These are phyloP conservation scores for Salvelinus sp. DNA, from an alignment of 2,113 vertebrate genomes.

Conservation along the genomic window DNA sequence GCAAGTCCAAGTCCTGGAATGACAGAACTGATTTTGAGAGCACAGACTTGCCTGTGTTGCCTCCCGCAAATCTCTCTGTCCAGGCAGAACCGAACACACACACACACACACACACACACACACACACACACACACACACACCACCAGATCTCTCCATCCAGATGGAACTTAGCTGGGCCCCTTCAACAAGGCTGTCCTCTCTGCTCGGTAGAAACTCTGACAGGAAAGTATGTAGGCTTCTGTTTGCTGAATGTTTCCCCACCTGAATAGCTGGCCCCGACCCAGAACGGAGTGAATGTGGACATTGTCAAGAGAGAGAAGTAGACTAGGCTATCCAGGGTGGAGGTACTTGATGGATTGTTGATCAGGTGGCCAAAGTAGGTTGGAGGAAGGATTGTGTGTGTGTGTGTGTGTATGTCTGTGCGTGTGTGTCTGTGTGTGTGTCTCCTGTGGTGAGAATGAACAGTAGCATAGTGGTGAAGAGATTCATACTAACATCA, in stretches of 20 bases:
- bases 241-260: constrained; percentile 56
- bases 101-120: neutral
- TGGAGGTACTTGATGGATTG: constrained; percentile 18
- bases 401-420: neutral
- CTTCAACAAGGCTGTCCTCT: constrained; percentile 50
- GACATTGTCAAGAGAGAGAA: constrained; percentile 45
- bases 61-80: constrained; percentile 24
- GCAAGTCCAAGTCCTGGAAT: neutral
- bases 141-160: constrained; percentile 29
- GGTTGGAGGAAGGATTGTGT: neutral
- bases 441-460: neutral
- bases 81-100: constrained; percentile 19
- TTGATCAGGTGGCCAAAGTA: constrained; percentile 22
- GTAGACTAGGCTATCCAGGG: constrained; percentile 11
- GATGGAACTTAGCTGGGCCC: constrained; percentile 24
- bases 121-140: too few species aligned
- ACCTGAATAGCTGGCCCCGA: constrained; percentile 49
- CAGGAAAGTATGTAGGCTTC: constrained; percentile 46
- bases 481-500: too few species aligned
- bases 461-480: neutral
- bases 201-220: constrained; percentile 31
- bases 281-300: constrained; percentile 62
- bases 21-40: neutral
- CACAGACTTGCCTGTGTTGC: neutral
- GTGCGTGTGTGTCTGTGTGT: neutral